Evolutionary conservation across 2,113 vertebrate species (phyloP).

Genomic region (Hylia prasina): DNA sequence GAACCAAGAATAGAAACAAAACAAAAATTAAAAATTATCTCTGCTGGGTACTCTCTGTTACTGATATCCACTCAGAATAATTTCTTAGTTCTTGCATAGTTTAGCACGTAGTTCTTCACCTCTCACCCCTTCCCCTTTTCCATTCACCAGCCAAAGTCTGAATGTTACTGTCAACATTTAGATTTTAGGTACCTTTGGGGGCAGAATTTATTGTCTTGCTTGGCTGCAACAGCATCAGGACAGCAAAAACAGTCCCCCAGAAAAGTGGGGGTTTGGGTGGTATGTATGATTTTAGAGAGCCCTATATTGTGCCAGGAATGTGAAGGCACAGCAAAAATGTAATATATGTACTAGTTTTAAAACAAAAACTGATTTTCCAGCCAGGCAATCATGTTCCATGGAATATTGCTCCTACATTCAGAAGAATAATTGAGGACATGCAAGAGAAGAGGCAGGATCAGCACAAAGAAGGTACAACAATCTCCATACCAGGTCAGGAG

Average conservation of each 20-base stretch:
- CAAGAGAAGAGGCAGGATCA: not conserved
- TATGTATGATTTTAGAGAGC: fast-evolving
- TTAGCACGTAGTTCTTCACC: not conserved
- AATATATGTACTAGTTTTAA: not conserved
- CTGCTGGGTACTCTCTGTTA: not conserved
- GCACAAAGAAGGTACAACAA: not conserved
- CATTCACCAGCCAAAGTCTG: not conserved
- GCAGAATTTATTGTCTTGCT: not conserved
- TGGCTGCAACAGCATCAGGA: not conserved
- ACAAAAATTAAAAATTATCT: not conserved
- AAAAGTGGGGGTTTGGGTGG: not conserved
- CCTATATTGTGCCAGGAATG: not conserved
- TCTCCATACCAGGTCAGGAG: not conserved
- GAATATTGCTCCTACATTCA: not conserved
- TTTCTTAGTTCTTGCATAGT: not conserved
- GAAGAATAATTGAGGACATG: not conserved
- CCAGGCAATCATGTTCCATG: not conserved
- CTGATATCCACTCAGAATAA: not conserved
- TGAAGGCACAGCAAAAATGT: not conserved
- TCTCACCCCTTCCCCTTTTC: not conserved
- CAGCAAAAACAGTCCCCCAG: not conserved
- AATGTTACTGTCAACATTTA: not conserved
- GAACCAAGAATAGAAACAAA: not conserved
- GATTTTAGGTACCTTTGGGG: not conserved
- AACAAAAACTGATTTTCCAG: not conserved